phyloP scores from a whole-genome alignment of 2,888 invertebrate species.

The Crepidodera aurea region DNA sequence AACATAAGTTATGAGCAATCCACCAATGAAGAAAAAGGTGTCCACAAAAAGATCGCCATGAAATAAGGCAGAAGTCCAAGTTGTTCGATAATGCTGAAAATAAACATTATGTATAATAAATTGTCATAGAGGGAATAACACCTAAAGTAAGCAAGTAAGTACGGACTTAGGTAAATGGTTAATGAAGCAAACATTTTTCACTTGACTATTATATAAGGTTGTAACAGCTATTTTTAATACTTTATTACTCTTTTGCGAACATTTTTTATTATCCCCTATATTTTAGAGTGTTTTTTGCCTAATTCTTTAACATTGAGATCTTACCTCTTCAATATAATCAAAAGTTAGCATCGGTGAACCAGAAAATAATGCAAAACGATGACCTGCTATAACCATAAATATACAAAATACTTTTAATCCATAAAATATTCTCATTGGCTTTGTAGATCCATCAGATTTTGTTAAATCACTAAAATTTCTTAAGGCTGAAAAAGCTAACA shows the following conservation, averaged over 20 bases:
- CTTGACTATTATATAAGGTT: too few species aligned
- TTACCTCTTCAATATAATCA: constrained; percentile 65
- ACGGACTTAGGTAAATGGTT: too few species aligned
- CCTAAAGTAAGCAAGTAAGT: too few species aligned
- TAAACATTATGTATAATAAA: too few species aligned
- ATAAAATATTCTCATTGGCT: constrained; percentile 64
- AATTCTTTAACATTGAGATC: too few species aligned
- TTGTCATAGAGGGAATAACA: too few species aligned
- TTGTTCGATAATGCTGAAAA: constrained; percentile 56
- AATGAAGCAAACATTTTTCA: too few species aligned
- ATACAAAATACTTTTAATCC: constrained; percentile 68
- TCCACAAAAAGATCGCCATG: constrained; percentile 72
- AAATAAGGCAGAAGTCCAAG: constrained; percentile 61
- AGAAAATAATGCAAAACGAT: constrained; percentile 65
- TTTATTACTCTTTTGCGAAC: too few species aligned
- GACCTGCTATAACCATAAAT: constrained; percentile 66
- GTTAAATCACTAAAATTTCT: constrained; percentile 58
- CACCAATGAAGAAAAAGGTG: constrained; percentile 70
- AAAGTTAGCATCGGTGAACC: constrained; percentile 67
- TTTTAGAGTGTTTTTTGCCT: too few species aligned
- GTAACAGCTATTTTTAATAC: too few species aligned
- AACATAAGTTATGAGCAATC: constrained; percentile 65
- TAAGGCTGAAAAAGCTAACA: constrained; percentile 54
- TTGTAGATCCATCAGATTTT: constrained; percentile 59
- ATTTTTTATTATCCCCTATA: too few species aligned